phyloP scores from a whole-genome alignment of 2,888 invertebrate species.

The Malthinus flaveolus region DNA sequence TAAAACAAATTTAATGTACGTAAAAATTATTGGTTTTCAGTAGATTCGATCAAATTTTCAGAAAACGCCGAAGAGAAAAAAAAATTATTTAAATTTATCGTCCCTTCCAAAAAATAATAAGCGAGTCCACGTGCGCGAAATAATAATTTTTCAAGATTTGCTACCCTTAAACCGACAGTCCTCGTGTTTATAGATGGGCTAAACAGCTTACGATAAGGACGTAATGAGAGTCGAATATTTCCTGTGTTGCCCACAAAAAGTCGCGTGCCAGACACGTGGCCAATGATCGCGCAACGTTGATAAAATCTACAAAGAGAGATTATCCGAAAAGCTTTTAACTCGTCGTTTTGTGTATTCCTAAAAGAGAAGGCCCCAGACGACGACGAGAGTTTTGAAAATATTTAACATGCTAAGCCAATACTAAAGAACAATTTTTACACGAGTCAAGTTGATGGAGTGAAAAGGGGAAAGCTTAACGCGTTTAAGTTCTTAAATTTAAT shows the following conservation, averaged over 20 bases:
- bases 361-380: slow-evolving; percentile 19
- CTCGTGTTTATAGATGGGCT: slow-evolving; percentile 53
- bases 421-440: slow-evolving; percentile 48
- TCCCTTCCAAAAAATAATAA: slow-evolving; percentile 12
- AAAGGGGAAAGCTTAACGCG: slow-evolving; percentile 54
- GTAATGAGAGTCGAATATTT: slow-evolving; percentile 47
- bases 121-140: slow-evolving; percentile 31
- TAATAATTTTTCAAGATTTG: slow-evolving; percentile 46
- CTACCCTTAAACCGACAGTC: slow-evolving; percentile 36
- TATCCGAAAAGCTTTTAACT: slow-evolving; percentile 25
- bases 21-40: too few species aligned
- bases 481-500: slow-evolving; percentile 57
- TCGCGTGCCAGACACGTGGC: slow-evolving; percentile 41
- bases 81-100: slow-evolving; percentile 16
- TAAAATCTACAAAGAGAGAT: slow-evolving; percentile 39
- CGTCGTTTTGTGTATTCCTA: slow-evolving; percentile 11
- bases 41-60: too few species aligned
- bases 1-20: slow-evolving; percentile 29
- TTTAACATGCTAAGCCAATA: slow-evolving; percentile 43
- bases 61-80: not conserved
- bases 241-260: slow-evolving; percentile 42
- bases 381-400: slow-evolving; percentile 12
- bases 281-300: slow-evolving; percentile 40
- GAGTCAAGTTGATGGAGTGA: slow-evolving; percentile 51
- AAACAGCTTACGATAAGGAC: slow-evolving; percentile 49